Conservation (phyloP, 2,888 invertebrate species). For the Ectobius pallidus region DNA sequence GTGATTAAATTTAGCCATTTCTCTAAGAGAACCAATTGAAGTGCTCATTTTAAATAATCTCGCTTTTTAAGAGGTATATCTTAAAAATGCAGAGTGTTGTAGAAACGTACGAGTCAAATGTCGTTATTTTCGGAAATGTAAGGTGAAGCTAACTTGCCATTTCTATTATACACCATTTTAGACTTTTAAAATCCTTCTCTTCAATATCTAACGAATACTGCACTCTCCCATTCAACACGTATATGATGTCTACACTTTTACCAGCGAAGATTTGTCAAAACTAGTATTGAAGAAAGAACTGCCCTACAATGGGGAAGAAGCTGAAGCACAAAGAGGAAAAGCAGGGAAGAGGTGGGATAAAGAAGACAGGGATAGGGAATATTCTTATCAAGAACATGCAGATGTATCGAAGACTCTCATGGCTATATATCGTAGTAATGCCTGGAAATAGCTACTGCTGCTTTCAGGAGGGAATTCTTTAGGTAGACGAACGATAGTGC, state of each 20-base stretch:
- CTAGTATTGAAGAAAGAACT: background rate
- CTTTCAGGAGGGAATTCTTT: background rate
- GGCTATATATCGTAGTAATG: background rate
- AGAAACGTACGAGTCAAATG: too few relatives aligned
- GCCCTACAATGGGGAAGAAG: background rate
- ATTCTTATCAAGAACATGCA: constrained; percentile 1
- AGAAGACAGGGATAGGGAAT: background rate
- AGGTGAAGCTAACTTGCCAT: too few relatives aligned
- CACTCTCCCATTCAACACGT: too few relatives aligned
- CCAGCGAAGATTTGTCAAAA: background rate
- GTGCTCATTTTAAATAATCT: too few relatives aligned
- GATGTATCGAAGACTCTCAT: background rate
- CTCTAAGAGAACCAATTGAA: too few relatives aligned
- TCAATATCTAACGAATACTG: too few relatives aligned
- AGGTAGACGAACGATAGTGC: background rate
- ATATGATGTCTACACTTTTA: background rate
- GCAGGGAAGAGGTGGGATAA: background rate
- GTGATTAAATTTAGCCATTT: too few relatives aligned
- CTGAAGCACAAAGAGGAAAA: background rate
- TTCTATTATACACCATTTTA: too few relatives aligned
- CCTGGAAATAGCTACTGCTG: background rate
- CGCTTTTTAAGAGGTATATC: too few relatives aligned
- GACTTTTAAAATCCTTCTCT: too few relatives aligned
- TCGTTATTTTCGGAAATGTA: too few relatives aligned
- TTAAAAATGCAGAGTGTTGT: too few relatives aligned